These are phyloP conservation scores for Eleutherodactylus coqui DNA, from an alignment of 2,797 vertebrate genomes.

Conservation along the genomic window DNA sequence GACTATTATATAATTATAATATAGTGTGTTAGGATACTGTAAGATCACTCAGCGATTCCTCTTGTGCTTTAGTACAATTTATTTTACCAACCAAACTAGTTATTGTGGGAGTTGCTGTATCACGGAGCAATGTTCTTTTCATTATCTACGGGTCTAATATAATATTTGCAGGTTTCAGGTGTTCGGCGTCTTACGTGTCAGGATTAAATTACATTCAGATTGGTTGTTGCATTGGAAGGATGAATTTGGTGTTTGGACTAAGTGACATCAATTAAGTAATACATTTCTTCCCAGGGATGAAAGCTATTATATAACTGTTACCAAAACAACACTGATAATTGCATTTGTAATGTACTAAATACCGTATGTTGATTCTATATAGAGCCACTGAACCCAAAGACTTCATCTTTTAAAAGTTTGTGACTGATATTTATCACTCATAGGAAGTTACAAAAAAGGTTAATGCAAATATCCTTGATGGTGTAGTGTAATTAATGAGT, in stretches of 20 bases:
- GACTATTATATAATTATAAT: not conserved
- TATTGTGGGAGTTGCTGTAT: not conserved
- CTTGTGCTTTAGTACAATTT: not conserved
- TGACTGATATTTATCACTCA: not conserved
- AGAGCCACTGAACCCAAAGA: not conserved
- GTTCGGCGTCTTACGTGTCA: not conserved
- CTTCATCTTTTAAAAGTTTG: not conserved
- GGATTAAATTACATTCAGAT: not conserved
- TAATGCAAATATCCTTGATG: not conserved
- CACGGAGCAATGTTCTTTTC: not conserved
- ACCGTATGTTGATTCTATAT: not conserved
- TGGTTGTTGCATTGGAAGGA: not conserved
- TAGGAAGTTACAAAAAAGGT: not conserved
- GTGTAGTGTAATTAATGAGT: not conserved
- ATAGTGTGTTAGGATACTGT: not conserved
- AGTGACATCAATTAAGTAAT: not conserved
- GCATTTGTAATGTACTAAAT: conserved; percentile 6
- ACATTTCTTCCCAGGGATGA: not conserved
- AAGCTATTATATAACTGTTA: not conserved
- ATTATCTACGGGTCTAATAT: not conserved
- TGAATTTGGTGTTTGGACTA: not conserved
- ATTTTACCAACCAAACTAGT: too few species aligned
- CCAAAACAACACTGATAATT: not conserved
- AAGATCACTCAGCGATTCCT: not conserved
- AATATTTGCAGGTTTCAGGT: not conserved